These are phyloP conservation scores for Leptopterna dolabrata DNA, from an alignment of 2,888 invertebrate genomes.

Conservation along the genomic window DNA sequence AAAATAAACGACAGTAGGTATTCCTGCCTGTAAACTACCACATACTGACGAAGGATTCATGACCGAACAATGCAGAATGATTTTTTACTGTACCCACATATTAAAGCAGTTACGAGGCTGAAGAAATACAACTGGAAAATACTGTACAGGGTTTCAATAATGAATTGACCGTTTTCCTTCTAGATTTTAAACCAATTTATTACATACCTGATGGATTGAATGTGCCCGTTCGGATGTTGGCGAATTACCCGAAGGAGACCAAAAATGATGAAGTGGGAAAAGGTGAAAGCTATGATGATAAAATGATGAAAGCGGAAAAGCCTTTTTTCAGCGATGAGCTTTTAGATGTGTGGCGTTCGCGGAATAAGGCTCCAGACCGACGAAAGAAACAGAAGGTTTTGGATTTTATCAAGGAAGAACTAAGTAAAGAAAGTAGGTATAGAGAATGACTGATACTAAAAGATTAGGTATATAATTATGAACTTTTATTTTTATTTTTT, in stretches of 20 bases:
- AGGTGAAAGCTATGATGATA: not conserved
- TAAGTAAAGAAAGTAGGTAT: not conserved
- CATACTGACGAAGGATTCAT: too few relatives aligned
- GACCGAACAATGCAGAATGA: too few relatives aligned
- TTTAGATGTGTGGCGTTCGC: not conserved
- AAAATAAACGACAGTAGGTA: too few relatives aligned
- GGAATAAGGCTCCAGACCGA: not conserved
- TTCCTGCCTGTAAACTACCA: too few relatives aligned
- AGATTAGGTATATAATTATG: too few relatives aligned
- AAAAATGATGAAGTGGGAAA: not conserved
- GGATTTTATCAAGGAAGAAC: not conserved
- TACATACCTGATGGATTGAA: not conserved
- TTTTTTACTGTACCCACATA: too few relatives aligned
- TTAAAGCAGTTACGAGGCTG: too few relatives aligned
- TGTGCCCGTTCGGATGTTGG: not conserved
- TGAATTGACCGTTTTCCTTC: not conserved
- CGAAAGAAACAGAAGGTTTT: not conserved
- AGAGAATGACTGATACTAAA: too few relatives aligned
- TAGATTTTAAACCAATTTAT: not conserved
- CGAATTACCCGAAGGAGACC: not conserved
- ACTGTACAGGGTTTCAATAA: too few relatives aligned
- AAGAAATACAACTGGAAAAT: too few relatives aligned
- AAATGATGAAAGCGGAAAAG: not conserved
- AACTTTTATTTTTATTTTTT: too few relatives aligned
- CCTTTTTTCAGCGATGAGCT: not conserved